Conservation (phyloP, 2,888 invertebrate species). For the Noctua pronuba region DNA sequence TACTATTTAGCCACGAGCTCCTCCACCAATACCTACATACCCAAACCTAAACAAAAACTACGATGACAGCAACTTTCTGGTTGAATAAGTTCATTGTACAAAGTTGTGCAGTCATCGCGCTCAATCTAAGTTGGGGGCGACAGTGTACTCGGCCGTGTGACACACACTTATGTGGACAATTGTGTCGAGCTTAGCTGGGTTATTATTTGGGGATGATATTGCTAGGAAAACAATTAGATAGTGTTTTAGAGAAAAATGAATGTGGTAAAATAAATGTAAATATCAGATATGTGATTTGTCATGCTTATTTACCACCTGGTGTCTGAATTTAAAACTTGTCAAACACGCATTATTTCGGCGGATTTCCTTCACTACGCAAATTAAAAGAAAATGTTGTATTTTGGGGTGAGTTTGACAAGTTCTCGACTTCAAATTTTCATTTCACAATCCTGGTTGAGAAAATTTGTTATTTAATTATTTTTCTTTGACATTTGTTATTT, state of each 20-base stretch:
- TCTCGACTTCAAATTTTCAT: background rate
- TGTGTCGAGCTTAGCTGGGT: background rate
- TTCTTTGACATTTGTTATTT: too few relatives aligned
- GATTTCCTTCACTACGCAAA: background rate
- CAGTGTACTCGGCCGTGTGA: slow-evolving; percentile 13
- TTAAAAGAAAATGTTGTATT: too few relatives aligned
- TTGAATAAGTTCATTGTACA: slow-evolving; percentile 25
- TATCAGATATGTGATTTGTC: background rate
- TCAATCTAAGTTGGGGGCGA: slow-evolving; percentile 40
- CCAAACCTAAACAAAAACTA: background rate
- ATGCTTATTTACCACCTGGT: background rate
- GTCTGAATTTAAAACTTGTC: background rate
- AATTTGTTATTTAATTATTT: too few relatives aligned
- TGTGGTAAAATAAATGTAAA: background rate
- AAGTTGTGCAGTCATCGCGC: slow-evolving; percentile 38
- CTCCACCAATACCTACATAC: background rate
- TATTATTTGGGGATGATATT: background rate
- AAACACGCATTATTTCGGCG: background rate
- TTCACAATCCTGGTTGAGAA: background rate
- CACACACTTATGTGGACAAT: slow-evolving; percentile 1
- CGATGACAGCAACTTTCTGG: slow-evolving; percentile 30
- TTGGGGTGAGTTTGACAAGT: background rate
- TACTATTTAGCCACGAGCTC: too few relatives aligned
- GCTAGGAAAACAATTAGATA: background rate
- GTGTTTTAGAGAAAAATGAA: background rate